Base-by-base conservation (phyloP, 2,113 vertebrate species). In the Aspiorhynchus laticeps region DNA sequence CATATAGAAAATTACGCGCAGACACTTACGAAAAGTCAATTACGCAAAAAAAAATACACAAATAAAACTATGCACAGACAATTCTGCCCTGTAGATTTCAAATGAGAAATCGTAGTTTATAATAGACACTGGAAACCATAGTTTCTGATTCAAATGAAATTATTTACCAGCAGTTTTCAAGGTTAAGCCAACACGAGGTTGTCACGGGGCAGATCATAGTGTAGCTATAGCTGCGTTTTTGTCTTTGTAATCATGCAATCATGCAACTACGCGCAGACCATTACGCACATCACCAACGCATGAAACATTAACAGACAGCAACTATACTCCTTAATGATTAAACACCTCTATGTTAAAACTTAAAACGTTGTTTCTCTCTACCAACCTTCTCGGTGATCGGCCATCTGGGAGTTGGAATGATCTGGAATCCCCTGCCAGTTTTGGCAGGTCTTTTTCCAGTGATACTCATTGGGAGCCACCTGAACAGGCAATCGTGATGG, bases 311-410 rank as follows among this genome's bases (percentile, higher is more conserved):
- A n/a, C 21, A 3, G 3, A 31, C 6, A 80, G 33, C 53, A 2
- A 15, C 1, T 17, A 26, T 26, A 63, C 0, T 8, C 21, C 5
- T 6, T 6, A 24, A 73, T 1, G 56, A 24, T 9, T 56, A 56
- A 56, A 56, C 5, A 2, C 53, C 65, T 67, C 28, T 31, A 33
- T 67, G 63, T 31, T 67, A 67, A 24, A 73, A 21, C 8, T 17
- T 38, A 5, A 38, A 73, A 7, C 33, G 9, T 71, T 24, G 21
- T n/a, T 24, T 73, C 19, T 63, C 26, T 53, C 17, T 15, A 61
- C 79, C 94, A 95, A 99, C 98, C 97, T 96, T 97, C 97, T 93
- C 94, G 97, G 79, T 94, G 91, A 82, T 92, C 93, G 61, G 90
- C 87, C 89, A 93, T 91, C 0, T 95, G 92, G 79, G 91, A 92